Evolutionary conservation across 2,888 invertebrate genomes (phyloP).

Genomic region (Caenorhabditis doughertyi): DNA sequence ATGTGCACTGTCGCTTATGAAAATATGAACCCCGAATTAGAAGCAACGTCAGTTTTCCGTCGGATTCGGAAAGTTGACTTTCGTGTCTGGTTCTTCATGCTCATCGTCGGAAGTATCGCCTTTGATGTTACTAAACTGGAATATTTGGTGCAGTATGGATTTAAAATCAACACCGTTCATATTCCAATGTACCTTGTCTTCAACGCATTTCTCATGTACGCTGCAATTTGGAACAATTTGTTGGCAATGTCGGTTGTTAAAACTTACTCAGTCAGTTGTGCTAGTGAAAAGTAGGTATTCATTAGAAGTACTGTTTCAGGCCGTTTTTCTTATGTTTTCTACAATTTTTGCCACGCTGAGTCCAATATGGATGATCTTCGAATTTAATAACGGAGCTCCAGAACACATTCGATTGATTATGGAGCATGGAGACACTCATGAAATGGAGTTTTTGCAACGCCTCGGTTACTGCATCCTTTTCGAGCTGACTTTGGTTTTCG

Average conservation of each 20-base stretch:
- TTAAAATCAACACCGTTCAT: constrained; percentile 27
- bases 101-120: constrained; percentile 17
- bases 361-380: constrained; percentile 36
- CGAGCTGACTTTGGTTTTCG: constrained; percentile 23
- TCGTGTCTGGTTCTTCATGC: constrained; percentile 43
- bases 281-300: not conserved
- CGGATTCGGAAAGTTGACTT: constrained; percentile 39
- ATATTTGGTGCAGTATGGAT: constrained; percentile 37
- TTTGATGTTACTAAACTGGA: constrained; percentile 43
- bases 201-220: constrained; percentile 20
- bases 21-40: constrained; percentile 6
- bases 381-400: constrained; percentile 34
- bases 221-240: constrained; percentile 17
- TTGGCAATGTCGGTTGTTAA: not conserved
- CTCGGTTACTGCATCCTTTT: constrained; percentile 28
- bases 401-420: constrained; percentile 19
- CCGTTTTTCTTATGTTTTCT: constrained; percentile 7
- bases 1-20: constrained; percentile 25
- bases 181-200: constrained; percentile 23
- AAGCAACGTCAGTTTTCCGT: constrained; percentile 16
- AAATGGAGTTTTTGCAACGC: constrained; percentile 27
- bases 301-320: not conserved
- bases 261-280: constrained; percentile 9
- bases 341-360: constrained; percentile 14
- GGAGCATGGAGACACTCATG: constrained; percentile 35